phyloP scores from a whole-genome alignment of 2,113 vertebrate genomes.

The Poicephalus meyeri region DNA sequence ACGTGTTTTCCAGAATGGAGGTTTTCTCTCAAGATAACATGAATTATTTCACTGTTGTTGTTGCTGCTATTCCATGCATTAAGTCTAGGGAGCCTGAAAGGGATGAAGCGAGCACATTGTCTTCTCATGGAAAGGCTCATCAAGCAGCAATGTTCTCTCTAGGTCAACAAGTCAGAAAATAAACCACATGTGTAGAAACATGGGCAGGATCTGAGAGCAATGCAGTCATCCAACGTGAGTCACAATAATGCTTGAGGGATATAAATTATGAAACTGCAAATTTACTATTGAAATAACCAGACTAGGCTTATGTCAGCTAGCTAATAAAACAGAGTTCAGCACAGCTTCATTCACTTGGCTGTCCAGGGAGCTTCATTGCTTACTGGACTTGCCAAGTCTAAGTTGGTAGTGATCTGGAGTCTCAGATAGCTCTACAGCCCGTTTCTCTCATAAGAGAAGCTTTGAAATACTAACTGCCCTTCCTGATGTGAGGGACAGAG shows the following conservation, averaged over 20 bases:
- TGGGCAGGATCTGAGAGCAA: not conserved
- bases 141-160: not conserved
- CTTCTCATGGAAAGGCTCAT: not conserved
- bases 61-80: not conserved
- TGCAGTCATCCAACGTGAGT: not conserved
- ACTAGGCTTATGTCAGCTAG: not conserved
- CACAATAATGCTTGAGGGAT: not conserved
- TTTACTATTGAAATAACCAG: conserved; percentile 13
- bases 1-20: not conserved
- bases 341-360: not conserved
- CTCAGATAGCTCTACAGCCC: not conserved
- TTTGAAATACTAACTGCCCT: not conserved
- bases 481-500: not conserved
- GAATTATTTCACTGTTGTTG: not conserved
- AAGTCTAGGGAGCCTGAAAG: not conserved
- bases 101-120: fast-evolving
- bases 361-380: not conserved
- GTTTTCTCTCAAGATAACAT: not conserved
- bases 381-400: not conserved
- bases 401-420: not conserved
- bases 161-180: not conserved
- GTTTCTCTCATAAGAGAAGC: fast-evolving
- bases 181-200: not conserved
- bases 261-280: conserved; percentile 14
- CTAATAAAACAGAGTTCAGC: not conserved